Percentiles rank a stretch among this genome's conserved stretches.
Conservation (phyloP, 2,113 vertebrate species). For the Fregata magnificens region DNA sequence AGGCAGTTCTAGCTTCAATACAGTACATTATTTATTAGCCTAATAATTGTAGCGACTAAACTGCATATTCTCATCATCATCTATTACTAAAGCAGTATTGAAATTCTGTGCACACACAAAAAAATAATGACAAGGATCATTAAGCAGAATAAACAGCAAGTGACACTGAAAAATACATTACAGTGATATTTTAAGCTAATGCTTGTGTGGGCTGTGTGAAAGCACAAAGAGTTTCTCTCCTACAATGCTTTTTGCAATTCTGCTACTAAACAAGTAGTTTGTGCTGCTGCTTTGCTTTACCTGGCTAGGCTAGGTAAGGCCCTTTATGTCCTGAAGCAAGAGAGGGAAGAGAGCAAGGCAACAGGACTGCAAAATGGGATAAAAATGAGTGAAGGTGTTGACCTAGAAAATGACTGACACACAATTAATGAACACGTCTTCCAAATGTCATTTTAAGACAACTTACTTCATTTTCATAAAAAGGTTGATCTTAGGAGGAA, state of each 20-base stretch:
- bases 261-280: neutral
- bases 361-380: neutral
- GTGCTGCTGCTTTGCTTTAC: neutral
- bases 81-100: neutral
- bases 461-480: neutral
- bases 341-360: no score
- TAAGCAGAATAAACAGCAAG: slow-evolving; percentile 35
- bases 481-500: neutral
- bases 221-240: slow-evolving; percentile 16
- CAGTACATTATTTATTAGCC: neutral
- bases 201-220: slow-evolving; percentile 35
- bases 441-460: neutral
- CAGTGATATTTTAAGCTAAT: slow-evolving; percentile 53
- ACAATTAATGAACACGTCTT: neutral
- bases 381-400: neutral
- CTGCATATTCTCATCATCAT: neutral
- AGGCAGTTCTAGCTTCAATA: neutral
- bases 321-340: neutral
- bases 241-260: neutral
- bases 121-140: neutral
- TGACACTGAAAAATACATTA: slow-evolving; percentile 41
- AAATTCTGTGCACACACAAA: neutral
- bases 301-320: neutral
- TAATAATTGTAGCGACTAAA: neutral
- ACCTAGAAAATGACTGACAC: neutral